These are phyloP conservation scores for Thrips palmi DNA, from an alignment of 1,140 invertebrate species.

Conservation along the genomic window DNA sequence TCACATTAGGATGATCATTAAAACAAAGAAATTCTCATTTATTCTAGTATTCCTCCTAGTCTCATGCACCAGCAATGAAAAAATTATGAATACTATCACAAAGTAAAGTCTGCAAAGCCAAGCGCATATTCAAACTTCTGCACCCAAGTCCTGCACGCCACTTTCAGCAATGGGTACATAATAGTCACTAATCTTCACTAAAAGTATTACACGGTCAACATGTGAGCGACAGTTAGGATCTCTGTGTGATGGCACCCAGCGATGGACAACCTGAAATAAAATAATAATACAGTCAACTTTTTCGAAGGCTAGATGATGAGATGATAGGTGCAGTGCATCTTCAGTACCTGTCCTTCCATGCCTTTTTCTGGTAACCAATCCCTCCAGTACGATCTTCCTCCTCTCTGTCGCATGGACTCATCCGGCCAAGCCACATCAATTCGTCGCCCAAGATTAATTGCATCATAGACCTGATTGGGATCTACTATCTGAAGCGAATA, in stretches of 20 bases:
- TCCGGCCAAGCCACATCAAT: conserved; percentile 87
- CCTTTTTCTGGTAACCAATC: conserved; percentile 75
- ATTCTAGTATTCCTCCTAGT: no score
- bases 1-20: no score
- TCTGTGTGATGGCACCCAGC: conserved; percentile 76
- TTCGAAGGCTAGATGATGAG: not conserved
- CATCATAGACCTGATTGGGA: conserved; percentile 66
- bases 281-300: conserved; percentile 2
- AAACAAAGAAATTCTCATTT: no score
- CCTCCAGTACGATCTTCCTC: conserved; percentile 71
- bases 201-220: conserved; percentile 72
- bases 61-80: no score
- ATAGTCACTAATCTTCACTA: conserved; percentile 82
- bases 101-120: no score
- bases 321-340: no score
- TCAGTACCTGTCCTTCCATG: conserved; percentile 66
- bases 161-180: conserved; percentile 84
- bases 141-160: conserved; percentile 61
- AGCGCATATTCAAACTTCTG: conserved; percentile 32
- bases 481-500: conserved; percentile 40
- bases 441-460: conserved; percentile 68
- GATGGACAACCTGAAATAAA: conserved; percentile 53
- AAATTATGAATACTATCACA: no score
- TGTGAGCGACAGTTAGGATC: conserved; percentile 70
- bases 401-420: conserved; percentile 64